phyloP scores from a whole-genome alignment of 2,888 invertebrate species.

The Crepidodera aurea region DNA sequence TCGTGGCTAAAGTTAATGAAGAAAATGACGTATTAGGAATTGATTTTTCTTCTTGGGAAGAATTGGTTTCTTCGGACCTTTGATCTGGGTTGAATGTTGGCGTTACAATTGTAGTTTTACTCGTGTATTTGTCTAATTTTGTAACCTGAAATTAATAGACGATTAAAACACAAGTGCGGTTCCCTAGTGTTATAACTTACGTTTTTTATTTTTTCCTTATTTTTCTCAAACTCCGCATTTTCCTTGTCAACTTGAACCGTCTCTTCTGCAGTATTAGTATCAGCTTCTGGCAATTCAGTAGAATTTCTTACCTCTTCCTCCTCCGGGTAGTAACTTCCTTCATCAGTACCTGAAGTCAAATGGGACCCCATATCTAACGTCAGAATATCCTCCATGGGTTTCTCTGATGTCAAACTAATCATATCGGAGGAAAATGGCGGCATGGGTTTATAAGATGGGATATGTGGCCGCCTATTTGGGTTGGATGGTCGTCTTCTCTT shows the following conservation, averaged over 20 bases:
- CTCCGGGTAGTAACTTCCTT: slow-evolving; percentile 43
- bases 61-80: slow-evolving; percentile 18
- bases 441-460: slow-evolving; percentile 72
- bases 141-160: slow-evolving; percentile 30
- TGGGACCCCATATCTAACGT: slow-evolving; percentile 57
- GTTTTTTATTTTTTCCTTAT: slow-evolving; percentile 58
- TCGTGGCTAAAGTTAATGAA: slow-evolving; percentile 3
- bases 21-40: neutral
- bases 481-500: slow-evolving; percentile 63
- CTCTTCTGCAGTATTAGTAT: slow-evolving; percentile 45
- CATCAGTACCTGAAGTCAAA: slow-evolving; percentile 47
- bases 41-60: neutral
- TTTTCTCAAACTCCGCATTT: slow-evolving; percentile 55
- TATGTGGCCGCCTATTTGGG: slow-evolving; percentile 64
- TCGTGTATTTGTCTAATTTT: slow-evolving; percentile 54
- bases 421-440: slow-evolving; percentile 62
- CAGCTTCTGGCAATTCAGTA: slow-evolving; percentile 47
- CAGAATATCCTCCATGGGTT: slow-evolving; percentile 57
- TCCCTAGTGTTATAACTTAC: too few relatives aligned
- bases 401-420: slow-evolving; percentile 57
- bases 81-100: slow-evolving; percentile 44
- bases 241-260: slow-evolving; percentile 48
- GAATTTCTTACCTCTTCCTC: slow-evolving; percentile 53
- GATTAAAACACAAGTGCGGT: too few relatives aligned
- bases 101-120: slow-evolving; percentile 44